These are phyloP conservation scores for Drosophila oshimai DNA, from an alignment of 1,140 invertebrate genomes.

Conservation along the genomic window DNA sequence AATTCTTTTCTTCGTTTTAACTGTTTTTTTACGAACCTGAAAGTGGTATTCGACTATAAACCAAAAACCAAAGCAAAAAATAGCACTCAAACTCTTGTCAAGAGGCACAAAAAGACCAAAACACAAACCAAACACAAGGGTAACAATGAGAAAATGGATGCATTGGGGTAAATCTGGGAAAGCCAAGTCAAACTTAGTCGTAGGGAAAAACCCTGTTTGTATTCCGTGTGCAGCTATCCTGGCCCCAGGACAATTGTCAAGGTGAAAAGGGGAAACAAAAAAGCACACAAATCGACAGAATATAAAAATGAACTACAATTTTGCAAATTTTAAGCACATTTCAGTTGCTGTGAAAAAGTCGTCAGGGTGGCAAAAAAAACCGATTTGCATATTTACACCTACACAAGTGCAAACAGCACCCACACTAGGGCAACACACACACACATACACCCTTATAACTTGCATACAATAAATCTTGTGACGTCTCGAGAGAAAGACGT, in stretches of 20 bases:
- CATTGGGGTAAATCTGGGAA: constrained; percentile 35
- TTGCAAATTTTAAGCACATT: constrained; percentile 77
- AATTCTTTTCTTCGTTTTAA: constrained; percentile 31
- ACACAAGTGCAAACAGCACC: constrained; percentile 40
- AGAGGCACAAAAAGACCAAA: constrained; percentile 16
- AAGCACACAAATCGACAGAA: constrained; percentile 54
- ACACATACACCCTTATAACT: constrained; percentile 48
- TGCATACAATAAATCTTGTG: constrained; percentile 81
- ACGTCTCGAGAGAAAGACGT: constrained; percentile 80
- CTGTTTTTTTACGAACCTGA: constrained; percentile 46
- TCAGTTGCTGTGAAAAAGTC: constrained; percentile 69
- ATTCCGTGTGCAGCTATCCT: constrained; percentile 46
- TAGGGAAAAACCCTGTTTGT: constrained; percentile 29
- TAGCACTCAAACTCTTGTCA: constrained; percentile 36
- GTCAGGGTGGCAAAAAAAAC: constrained; percentile 58
- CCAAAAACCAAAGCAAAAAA: constrained; percentile 45
- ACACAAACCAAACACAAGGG: constrained; percentile 1
- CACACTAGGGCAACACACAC: constrained; percentile 16
- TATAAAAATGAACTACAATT: constrained; percentile 72
- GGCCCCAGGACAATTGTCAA: constrained; percentile 51
- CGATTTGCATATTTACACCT: constrained; percentile 67
- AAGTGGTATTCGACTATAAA: constrained; percentile 41
- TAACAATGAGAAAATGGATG: constrained; percentile 43
- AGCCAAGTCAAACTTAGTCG: constrained; percentile 33
- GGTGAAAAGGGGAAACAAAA: constrained; percentile 37